A percentile compares a stretch with the other conserved stretches of the same genome.
phyloP scores from a whole-genome alignment of 2,113 vertebrate species.

The Accipiter virgatus region DNA sequence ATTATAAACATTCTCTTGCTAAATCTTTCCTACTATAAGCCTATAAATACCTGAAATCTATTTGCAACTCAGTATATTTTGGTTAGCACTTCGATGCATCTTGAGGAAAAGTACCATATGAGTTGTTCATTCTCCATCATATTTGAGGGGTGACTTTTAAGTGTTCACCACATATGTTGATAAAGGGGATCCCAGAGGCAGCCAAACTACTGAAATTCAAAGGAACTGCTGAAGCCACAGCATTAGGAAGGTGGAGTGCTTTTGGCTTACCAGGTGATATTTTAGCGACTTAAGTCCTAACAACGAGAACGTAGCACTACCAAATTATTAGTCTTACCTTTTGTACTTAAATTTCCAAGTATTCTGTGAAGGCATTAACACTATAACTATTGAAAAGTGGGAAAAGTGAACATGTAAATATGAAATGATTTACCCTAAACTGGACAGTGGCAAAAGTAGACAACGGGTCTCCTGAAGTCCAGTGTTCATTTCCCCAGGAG shows the following conservation, averaged over 20 bases:
- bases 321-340: not conserved
- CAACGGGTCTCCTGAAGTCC: not conserved
- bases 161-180: not conserved
- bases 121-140: not conserved
- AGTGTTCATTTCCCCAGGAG: not conserved
- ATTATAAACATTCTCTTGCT: not conserved
- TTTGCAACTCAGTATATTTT: not conserved
- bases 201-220: not conserved
- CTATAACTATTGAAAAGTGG: not conserved
- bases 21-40: not conserved
- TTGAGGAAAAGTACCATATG: not conserved
- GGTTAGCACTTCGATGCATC: not conserved
- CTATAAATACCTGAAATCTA: not conserved
- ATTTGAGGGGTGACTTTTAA: not conserved
- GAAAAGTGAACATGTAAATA: not conserved
- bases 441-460: not conserved
- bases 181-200: not conserved
- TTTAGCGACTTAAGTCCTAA: not conserved
- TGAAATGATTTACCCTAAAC: not conserved
- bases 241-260: not conserved
- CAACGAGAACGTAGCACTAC: not conserved
- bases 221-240: not conserved
- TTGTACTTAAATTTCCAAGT: not conserved
- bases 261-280: not conserved
- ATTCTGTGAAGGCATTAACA: not conserved